Evolutionary conservation across 2,797 vertebrate genomes (phyloP), one percentile per base, ranked within the genome.

Genomic region (Hydrophis major): DNA sequence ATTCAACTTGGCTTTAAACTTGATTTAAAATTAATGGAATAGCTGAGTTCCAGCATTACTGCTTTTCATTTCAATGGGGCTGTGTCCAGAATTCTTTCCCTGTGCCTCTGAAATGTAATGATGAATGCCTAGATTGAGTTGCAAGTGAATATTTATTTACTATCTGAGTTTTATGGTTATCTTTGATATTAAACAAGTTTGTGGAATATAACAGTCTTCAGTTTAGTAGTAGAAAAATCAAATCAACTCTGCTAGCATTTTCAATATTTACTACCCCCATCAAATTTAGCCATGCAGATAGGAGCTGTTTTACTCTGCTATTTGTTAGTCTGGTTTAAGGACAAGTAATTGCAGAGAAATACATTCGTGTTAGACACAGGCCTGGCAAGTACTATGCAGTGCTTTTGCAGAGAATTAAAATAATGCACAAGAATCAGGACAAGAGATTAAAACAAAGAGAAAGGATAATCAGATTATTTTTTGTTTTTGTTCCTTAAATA

Each of bases 101-200:
- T 28, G 59, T 59, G 61, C 53, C 78, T n/a, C 53, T 55, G 25
- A 74, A 69, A 87, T 47, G 7, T 13, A 22, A 74, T 2, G 28
- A 32, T 28, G 32, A 37, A 86, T 14, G 87, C 47, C 53, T 55
- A n/a, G 25, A 47, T 32, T n/a, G 47, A n/a, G 4, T 14, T 87
- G 20, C 89, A 90, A 93, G 53, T 57, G 27, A 53, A 91, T n/a
- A 53, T 55, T 63, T 22, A 55, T 37, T 53, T 93, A 87, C 90
- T 69, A 93, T 94, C 92, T 94, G 90, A 95, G 59, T 89, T 86
- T 0, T 56, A n/a, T 93, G 86, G 94, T 93, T 94, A 60, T 89
- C 90, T 91, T 22, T 55, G 87, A 0, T 89, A 89, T 96, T 96
- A 94, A 96, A 96, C 93, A 92, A 97, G 91, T 88, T 63, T 95